Evolutionary conservation across 1,140 invertebrate species (phyloP).

Genomic region (Coenobita brevimanus): DNA sequence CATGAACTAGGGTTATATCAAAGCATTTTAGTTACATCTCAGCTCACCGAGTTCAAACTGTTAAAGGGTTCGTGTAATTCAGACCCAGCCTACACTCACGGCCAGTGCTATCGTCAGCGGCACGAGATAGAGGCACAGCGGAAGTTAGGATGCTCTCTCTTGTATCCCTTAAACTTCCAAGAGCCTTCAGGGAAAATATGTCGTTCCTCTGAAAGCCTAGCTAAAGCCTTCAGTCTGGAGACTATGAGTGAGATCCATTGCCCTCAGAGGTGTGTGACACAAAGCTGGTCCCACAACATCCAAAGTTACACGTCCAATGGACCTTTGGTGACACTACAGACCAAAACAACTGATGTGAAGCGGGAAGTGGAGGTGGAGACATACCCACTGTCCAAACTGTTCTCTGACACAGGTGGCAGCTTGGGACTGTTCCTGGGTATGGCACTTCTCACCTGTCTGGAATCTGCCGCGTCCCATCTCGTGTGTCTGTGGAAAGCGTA

Average conservation of each 20-base stretch:
- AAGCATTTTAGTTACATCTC: neutral
- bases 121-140: neutral
- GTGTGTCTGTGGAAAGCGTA: neutral
- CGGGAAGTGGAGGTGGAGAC: constrained; percentile 11
- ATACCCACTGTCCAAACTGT: neutral
- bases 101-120: neutral
- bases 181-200: neutral
- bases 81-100: neutral
- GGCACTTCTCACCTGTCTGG: neutral
- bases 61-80: constrained; percentile 5
- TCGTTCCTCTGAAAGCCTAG: neutral
- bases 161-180: neutral
- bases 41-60: neutral
- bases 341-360: neutral
- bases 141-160: neutral
- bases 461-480: neutral
- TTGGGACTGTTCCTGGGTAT: constrained; percentile 7
- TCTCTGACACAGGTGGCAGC: constrained; percentile 19
- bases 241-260: neutral
- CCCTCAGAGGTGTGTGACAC: neutral
- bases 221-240: neutral
- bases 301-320: neutral
- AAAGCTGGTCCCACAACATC: neutral
- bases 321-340: neutral
- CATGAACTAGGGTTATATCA: neutral